Evolutionary conservation across 2,888 invertebrate species (phyloP).

Genomic region (Drosophila maculinotata): DNA sequence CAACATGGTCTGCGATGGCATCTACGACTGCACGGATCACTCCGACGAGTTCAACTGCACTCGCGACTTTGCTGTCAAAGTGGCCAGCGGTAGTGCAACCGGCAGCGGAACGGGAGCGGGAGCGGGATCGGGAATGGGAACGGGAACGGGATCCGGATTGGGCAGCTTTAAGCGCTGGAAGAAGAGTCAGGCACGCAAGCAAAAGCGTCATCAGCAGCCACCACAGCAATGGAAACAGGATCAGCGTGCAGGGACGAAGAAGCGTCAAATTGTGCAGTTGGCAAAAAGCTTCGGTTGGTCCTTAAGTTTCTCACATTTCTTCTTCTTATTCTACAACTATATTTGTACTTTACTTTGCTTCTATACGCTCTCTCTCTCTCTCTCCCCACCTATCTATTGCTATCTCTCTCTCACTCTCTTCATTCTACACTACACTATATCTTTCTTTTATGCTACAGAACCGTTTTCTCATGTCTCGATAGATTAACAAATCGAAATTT

Average conservation of each 20-base stretch:
- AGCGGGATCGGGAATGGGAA: not conserved
- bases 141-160: not conserved
- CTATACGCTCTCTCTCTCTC: not conserved
- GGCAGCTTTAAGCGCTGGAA: conserved; percentile 82
- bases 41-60: conserved; percentile 88
- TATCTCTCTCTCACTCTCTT: not conserved
- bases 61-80: conserved; percentile 55
- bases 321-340: conserved; percentile 23
- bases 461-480: not conserved
- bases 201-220: conserved; percentile 15
- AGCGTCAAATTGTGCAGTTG: conserved; percentile 43
- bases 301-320: conserved; percentile 45
- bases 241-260: conserved; percentile 10
- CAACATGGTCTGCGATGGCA: conserved; percentile 86
- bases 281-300: conserved; percentile 83
- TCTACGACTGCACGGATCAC: conserved; percentile 86
- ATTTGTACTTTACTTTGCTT: not conserved
- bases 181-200: conserved; percentile 62
- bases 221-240: conserved; percentile 9
- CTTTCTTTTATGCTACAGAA: not conserved
- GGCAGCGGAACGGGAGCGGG: not conserved
- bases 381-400: too few species aligned
- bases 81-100: conserved; percentile 12
- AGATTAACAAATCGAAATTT: not conserved
- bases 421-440: not conserved